Evolutionary conservation across 2,113 vertebrate genomes (phyloP).

Genomic region (Chinchilla lanigera): DNA sequence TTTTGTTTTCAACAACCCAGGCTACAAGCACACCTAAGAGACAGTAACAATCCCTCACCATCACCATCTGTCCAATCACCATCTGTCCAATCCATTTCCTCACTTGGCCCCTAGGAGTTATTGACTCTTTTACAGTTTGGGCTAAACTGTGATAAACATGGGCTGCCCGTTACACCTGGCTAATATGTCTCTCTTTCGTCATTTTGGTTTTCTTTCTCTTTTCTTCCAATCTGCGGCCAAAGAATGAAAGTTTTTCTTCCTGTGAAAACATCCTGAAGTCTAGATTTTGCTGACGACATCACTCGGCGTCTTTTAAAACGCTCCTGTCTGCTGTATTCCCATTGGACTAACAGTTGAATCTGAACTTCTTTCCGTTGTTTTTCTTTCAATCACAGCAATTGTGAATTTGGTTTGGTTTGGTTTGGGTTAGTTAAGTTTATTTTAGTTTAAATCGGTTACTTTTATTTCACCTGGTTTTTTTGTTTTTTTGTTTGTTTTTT

Average conservation of each 20-base stretch:
- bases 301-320: background rate
- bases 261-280: background rate
- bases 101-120: background rate
- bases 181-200: background rate
- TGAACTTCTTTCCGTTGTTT: slow-evolving; percentile 38
- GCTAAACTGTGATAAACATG: background rate
- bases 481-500: too few species aligned
- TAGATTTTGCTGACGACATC: background rate
- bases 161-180: background rate
- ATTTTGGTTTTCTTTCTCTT: slow-evolving; percentile 2
- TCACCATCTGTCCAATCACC: background rate
- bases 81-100: background rate
- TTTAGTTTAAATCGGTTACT: background rate
- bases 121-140: background rate
- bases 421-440: background rate
- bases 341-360: background rate
- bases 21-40: background rate
- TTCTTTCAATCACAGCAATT: background rate
- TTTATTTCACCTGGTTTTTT: background rate
- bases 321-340: background rate
- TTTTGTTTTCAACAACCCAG: slow-evolving; percentile 30
- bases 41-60: background rate
- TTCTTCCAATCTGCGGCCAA: background rate
- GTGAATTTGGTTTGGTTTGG: background rate
- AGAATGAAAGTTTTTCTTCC: slow-evolving; percentile 28